Percentiles rank a stretch among this genome's conserved stretches.
Evolutionary conservation across 92 coral and sea anemone species (phyloP).

Genomic region (Palythoa grandis): DNA sequence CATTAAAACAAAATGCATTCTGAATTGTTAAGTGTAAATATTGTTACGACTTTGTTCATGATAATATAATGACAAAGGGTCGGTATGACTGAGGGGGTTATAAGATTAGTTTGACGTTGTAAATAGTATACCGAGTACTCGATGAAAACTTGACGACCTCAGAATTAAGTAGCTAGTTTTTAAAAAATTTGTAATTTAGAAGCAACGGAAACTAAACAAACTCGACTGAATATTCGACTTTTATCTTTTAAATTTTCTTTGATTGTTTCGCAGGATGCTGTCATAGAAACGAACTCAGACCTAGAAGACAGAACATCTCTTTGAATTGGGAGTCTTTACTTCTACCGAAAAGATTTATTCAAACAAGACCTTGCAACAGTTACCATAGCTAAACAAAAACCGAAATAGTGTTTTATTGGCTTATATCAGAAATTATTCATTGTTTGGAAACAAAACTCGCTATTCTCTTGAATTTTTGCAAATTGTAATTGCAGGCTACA

Average conservation of each 20-base stretch:
- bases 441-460: constrained; percentile 11
- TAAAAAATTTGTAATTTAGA: not conserved
- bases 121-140: no score
- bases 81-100: no score
- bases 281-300: not conserved
- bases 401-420: not conserved
- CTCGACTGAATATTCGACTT: not conserved
- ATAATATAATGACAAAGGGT: no score
- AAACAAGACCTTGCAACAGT: not conserved
- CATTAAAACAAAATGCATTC: no score
- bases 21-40: no score
- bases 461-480: constrained; percentile 8
- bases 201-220: not conserved
- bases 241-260: not conserved
- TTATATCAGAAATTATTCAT: not conserved
- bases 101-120: no score
- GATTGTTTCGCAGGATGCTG: not conserved
- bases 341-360: not conserved
- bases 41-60: no score
- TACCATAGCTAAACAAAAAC: not conserved
- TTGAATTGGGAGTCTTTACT: not conserved
- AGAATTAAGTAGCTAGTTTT: not conserved
- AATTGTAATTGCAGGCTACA: constrained; percentile 24
- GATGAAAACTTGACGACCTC: no score
- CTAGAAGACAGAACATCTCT: not conserved